These are phyloP conservation scores for Taxidea taxus DNA, from an alignment of 2,113 vertebrate species.

Conservation along the genomic window DNA sequence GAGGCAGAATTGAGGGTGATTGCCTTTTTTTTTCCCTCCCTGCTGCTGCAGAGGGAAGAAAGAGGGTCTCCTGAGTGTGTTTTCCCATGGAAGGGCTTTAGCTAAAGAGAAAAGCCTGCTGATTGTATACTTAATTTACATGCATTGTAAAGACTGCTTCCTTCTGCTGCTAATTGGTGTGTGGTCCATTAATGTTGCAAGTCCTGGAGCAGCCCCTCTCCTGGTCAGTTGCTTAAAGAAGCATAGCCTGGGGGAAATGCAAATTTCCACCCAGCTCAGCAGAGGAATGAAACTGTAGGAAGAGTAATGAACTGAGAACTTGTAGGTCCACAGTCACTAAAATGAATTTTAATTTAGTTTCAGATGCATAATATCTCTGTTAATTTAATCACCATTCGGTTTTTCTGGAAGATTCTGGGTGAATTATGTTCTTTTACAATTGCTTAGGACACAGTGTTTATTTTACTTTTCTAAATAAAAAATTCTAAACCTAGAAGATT, in stretches of 20 bases:
- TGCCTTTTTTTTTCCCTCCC: not conserved
- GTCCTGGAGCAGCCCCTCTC: not conserved
- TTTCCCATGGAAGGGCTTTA: constrained; percentile 18
- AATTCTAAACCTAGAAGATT: not conserved
- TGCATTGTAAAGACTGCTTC: not conserved
- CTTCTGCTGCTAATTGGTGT: constrained; percentile 47
- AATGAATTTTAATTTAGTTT: constrained; percentile 62
- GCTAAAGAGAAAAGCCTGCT: not conserved
- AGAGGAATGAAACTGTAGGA: constrained; percentile 46
- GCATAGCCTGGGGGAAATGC: constrained; percentile 26
- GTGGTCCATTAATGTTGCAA: not conserved
- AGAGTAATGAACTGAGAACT: constrained; percentile 60
- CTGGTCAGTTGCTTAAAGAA: constrained; percentile 37
- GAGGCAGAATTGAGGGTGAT: not conserved
- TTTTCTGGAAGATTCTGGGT: not conserved
- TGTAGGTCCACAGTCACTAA: constrained; percentile 46
- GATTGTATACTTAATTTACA: constrained; percentile 44
- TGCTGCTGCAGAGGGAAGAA: not conserved
- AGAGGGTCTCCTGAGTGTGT: constrained; percentile 47
- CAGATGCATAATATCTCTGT: constrained; percentile 48
- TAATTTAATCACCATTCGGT: constrained; percentile 47
- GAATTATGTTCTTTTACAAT: constrained; percentile 15
- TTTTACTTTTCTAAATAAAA: not conserved
- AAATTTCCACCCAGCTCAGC: not conserved
- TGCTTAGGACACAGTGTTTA: not conserved